Evolutionary conservation across 1,140 invertebrate species (phyloP), one percentile per base, ranked within the genome.

Genomic region (Metaphire vulgaris): DNA sequence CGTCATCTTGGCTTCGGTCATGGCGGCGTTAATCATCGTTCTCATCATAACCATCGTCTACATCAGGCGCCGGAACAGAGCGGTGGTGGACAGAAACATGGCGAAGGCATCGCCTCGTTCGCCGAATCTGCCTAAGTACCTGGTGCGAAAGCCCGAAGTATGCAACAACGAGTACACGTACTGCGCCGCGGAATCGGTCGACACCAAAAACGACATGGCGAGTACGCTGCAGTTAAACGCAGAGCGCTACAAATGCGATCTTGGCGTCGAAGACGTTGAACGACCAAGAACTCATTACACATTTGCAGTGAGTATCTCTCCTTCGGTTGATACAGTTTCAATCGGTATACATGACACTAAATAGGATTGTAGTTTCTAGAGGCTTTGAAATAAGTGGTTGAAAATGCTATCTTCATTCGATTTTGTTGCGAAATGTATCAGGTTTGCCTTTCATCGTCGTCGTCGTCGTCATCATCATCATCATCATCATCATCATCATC

Each of bases 401-500:
- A n/a, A n/a, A n/a, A n/a, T n/a, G n/a, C n/a, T n/a, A n/a, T n/a
- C n/a, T n/a, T n/a, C n/a, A n/a, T n/a, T n/a, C n/a, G n/a, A n/a
- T n/a, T n/a, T n/a, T n/a, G n/a, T n/a, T n/a, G n/a, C n/a, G n/a
- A n/a, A n/a, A n/a, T n/a, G n/a, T n/a, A n/a, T n/a, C n/a, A n/a
- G n/a, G n/a, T n/a, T n/a, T n/a, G n/a, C n/a, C n/a, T n/a, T n/a
- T n/a, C n/a, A n/a, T n/a, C n/a, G 41, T 56, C 41, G 41, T 56
- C 41, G 41, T 56, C 41, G 29, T 71, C 69, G 16, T 31, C 69
- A 31, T 71, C 69, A 32, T 71, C 69, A 0, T 71, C 69, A n/a
- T 71, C 69, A 71, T 71, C 30, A 31, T 1, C 69, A n/a, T 71
- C 69, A 29, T 71, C 69, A 31, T 71, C 69, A 29, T 71, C 69